Evolutionary conservation across 1,140 invertebrate species (phyloP).

Genomic region (Drosophila insularis): DNA sequence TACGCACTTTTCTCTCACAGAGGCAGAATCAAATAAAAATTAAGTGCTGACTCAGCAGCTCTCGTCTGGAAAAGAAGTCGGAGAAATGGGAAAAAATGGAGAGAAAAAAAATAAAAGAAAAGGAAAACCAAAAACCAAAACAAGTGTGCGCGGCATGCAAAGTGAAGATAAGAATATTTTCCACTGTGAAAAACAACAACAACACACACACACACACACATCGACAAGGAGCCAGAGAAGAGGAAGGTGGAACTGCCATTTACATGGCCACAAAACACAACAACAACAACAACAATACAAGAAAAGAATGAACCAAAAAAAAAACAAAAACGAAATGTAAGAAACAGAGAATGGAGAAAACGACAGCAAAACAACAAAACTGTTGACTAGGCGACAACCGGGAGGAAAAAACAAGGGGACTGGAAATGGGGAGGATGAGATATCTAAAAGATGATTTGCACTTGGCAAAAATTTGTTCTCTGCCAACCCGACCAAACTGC

Average conservation of each 20-base stretch:
- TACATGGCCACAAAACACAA: slow-evolving; percentile 69
- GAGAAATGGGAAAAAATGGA: slow-evolving; percentile 4
- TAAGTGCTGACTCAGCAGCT: slow-evolving; percentile 77
- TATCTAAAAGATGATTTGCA: slow-evolving; percentile 39
- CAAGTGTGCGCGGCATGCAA: slow-evolving; percentile 64
- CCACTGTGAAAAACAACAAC: slow-evolving; percentile 42
- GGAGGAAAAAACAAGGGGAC: background rate
- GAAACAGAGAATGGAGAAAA: slow-evolving; percentile 24
- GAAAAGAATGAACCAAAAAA: slow-evolving; percentile 12
- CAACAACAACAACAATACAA: slow-evolving; percentile 16
- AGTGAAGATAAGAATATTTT: slow-evolving; percentile 75
- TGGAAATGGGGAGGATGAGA: background rate
- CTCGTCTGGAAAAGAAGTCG: slow-evolving; percentile 56
- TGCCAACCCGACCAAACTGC: slow-evolving; percentile 20
- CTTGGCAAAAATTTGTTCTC: slow-evolving; percentile 14
- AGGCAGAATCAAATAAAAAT: slow-evolving; percentile 77
- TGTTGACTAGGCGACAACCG: slow-evolving; percentile 36
- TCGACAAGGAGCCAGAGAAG: background rate
- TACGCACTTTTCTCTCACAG: slow-evolving; percentile 50
- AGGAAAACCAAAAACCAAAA: slow-evolving; percentile 29
- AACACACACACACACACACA: background rate
- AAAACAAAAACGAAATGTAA: background rate
- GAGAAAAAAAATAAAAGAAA: slow-evolving; percentile 7
- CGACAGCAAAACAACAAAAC: slow-evolving; percentile 64
- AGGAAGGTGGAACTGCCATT: slow-evolving; percentile 45